Evolutionary conservation across 2,113 vertebrate species (phyloP), one percentile per base, ranked within the genome.

Genomic region (Oncorhynchus nerka): DNA sequence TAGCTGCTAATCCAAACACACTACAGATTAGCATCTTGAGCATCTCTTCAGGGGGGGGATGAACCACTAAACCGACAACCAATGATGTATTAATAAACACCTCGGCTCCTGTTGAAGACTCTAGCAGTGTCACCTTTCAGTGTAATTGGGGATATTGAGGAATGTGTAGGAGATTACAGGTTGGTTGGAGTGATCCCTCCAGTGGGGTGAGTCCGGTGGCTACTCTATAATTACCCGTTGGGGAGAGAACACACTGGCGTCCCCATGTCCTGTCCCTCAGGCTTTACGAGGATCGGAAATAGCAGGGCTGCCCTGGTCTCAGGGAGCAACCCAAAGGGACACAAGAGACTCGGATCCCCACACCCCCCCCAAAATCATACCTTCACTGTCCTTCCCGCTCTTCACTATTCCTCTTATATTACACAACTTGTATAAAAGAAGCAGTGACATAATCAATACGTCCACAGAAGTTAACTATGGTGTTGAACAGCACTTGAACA

Each of bases 251-350:
- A 91, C 88, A 15, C 83, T 88, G 92, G 93, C 92, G 92, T 91
- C 92, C 90, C 68, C 73, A 66, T 85, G 92, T 92, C 91, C 88
- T 88, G 89, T 89, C 91, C 85, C 88, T 87, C 84, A 75, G 67
- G 66, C 81, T 93, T 93, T 92, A 93, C 61, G 90, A 83, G 74
- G 83, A 77, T 91, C 83, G 78, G 87, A 94, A 94, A 93, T 93
- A 94, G 91, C 81, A 81, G 76, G 79, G 6, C 61, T 59, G 30
- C 74, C 71, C 26, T 22, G 71, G 68, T 72, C 77, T 74, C 71
- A 82, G 57, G 66, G 73, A 76, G 76, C 78, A 85, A 85, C 84
- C 74, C 75, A 69, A 67, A 48, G 80, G 74, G 69, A 76, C 48
- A 61, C 66, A 80, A 78, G 85, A 81, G 78, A 61, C 68, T 78